phyloP scores from a whole-genome alignment of 2,888 invertebrate species.

The Habroteleia sp. region DNA sequence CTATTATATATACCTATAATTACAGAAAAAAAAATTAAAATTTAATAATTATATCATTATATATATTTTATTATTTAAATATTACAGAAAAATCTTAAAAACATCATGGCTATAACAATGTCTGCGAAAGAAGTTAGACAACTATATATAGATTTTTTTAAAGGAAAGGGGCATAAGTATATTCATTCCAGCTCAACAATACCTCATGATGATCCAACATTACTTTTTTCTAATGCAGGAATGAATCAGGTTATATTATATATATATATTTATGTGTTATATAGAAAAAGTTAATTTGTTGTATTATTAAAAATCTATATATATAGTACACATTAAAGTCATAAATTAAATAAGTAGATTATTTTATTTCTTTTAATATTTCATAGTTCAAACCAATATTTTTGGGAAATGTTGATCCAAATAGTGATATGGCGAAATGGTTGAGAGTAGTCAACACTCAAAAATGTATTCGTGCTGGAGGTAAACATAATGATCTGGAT shows the following conservation, averaged over 20 bases:
- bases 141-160: constrained; percentile 94
- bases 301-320: too few relatives aligned
- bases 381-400: constrained; percentile 97
- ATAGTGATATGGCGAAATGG: constrained; percentile 96
- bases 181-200: constrained; percentile 99
- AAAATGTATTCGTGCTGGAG: constrained; percentile 99
- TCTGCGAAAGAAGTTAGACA: constrained; percentile 91
- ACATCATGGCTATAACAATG: constrained; percentile 83
- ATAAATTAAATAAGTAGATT: too few relatives aligned
- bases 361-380: constrained; percentile 3
- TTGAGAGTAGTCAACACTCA: constrained; percentile 96
- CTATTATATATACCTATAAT: too few relatives aligned
- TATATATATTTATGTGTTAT: too few relatives aligned
- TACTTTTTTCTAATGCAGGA: constrained; percentile 98
- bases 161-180: constrained; percentile 91
- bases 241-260: constrained; percentile 95
- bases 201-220: constrained; percentile 98
- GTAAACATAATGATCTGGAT: constrained; percentile 99
- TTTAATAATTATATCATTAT: too few relatives aligned
- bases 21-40: too few relatives aligned
- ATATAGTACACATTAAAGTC: too few relatives aligned
- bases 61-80: too few relatives aligned
- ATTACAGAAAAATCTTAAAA: constrained; percentile 4
- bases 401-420: constrained; percentile 96
- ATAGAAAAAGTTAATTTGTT: too few relatives aligned